phyloP scores from a whole-genome alignment of 2,113 vertebrate species.

The Spea bombifrons region DNA sequence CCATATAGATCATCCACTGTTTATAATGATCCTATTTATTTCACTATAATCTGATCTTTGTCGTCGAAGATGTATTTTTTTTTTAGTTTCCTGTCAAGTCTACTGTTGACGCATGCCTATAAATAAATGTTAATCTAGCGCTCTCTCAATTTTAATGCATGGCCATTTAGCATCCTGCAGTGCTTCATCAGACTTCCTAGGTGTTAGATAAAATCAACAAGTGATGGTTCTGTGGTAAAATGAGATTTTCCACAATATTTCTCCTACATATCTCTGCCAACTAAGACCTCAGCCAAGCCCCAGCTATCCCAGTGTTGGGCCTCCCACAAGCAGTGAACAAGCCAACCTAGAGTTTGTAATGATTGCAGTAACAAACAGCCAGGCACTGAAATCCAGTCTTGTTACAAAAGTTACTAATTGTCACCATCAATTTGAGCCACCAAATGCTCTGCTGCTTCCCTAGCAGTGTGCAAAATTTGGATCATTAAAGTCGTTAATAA shows the following conservation, averaged over 20 bases:
- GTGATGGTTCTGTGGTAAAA: background rate
- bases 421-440: conserved; percentile 3
- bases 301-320: conserved; percentile 14
- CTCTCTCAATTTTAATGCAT: no score
- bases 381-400: conserved; percentile 1
- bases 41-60: no score
- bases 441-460: conserved; percentile 7
- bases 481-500: conserved; percentile 7
- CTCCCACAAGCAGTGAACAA: conserved; percentile 3
- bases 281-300: conserved; percentile 14
- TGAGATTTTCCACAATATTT: conserved; percentile 9
- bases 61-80: no score
- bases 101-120: no score
- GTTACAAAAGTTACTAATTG: conserved; percentile 16
- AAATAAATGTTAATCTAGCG: no score
- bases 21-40: no score
- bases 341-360: conserved; percentile 25
- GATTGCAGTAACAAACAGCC: background rate
- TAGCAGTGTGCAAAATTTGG: conserved; percentile 1
- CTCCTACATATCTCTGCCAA: conserved; percentile 14
- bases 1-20: no score
- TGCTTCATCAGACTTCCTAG: background rate
- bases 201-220: background rate
- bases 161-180: no score
- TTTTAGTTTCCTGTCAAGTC: no score